phyloP scores from a whole-genome alignment of 2,797 vertebrate genomes.

The Pseudochirops cupreus region DNA sequence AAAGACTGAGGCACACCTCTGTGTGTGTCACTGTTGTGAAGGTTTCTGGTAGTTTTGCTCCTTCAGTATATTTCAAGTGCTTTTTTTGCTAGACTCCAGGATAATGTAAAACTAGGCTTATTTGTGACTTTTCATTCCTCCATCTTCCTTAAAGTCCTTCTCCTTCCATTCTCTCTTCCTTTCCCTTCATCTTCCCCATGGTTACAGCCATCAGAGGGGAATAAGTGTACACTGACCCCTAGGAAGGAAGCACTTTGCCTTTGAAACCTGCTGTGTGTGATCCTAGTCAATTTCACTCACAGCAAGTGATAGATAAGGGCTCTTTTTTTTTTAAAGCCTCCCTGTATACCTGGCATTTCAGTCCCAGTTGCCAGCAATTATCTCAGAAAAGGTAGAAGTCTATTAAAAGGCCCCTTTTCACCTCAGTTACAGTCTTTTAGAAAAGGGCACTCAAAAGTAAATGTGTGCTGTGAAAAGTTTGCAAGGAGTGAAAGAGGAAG shows the following conservation, averaged over 20 bases:
- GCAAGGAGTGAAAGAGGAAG: not conserved
- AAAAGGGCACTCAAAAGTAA: conserved; percentile 21
- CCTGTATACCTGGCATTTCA: conserved; percentile 19
- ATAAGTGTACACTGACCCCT: not conserved
- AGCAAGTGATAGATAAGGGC: conserved; percentile 31
- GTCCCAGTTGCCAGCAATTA: conserved; percentile 42
- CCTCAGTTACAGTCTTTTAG: conserved; percentile 34
- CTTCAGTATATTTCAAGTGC: not conserved
- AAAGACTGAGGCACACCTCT: not conserved
- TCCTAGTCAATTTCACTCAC: conserved; percentile 49
- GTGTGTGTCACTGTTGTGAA: not conserved
- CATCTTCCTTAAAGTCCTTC: not conserved
- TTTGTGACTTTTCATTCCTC: not conserved
- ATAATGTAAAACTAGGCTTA: not conserved
- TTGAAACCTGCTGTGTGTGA: not conserved
- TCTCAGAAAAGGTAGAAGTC: conserved; percentile 47
- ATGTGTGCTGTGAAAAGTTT: not conserved
- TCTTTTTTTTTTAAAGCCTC: not conserved
- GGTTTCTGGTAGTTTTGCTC: not conserved
- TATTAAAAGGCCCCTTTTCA: conserved; percentile 38
- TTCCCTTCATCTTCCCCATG: not conserved
- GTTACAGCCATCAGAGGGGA: not conserved
- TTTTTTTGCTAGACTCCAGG: not conserved
- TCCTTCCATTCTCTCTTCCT: not conserved
- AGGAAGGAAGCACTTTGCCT: conserved; percentile 26